Conservation (phyloP, 1,140 invertebrate genomes). For the Papilio machaon region DNA sequence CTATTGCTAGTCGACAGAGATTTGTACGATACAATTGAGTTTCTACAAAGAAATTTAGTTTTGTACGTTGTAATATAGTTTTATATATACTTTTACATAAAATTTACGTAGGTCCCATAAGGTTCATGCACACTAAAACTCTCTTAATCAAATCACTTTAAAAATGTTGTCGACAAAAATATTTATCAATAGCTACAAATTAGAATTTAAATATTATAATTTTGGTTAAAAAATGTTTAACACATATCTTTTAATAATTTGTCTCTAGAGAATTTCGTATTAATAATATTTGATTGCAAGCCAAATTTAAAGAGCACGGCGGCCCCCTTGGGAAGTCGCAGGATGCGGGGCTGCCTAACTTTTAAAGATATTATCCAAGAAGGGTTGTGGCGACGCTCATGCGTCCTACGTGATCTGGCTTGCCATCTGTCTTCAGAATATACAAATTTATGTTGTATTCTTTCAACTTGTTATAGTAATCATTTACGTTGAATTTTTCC, state of each 20-base stretch:
- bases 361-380: slow-evolving; percentile 80
- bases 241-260: slow-evolving; percentile 32
- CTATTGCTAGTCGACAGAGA: too few species aligned
- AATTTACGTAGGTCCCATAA: too few species aligned
- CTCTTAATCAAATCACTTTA: too few species aligned
- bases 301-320: slow-evolving; percentile 70
- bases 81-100: too few species aligned
- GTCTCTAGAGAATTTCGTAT: slow-evolving; percentile 43
- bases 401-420: slow-evolving; percentile 73
- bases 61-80: too few species aligned
- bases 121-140: too few species aligned
- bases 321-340: slow-evolving; percentile 52
- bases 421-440: slow-evolving; percentile 75
- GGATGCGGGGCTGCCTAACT: slow-evolving; percentile 63
- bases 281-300: slow-evolving; percentile 74
- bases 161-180: too few species aligned
- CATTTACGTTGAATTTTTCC: neutral
- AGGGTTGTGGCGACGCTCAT: slow-evolving; percentile 69
- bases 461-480: neutral
- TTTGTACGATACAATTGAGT: too few species aligned
- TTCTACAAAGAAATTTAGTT: too few species aligned
- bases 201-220: neutral
- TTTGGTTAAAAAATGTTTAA: neutral
- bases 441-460: slow-evolving; percentile 57
- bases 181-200: too few species aligned